phyloP scores from a whole-genome alignment of 2,888 invertebrate species.

The Myathropa florea region DNA sequence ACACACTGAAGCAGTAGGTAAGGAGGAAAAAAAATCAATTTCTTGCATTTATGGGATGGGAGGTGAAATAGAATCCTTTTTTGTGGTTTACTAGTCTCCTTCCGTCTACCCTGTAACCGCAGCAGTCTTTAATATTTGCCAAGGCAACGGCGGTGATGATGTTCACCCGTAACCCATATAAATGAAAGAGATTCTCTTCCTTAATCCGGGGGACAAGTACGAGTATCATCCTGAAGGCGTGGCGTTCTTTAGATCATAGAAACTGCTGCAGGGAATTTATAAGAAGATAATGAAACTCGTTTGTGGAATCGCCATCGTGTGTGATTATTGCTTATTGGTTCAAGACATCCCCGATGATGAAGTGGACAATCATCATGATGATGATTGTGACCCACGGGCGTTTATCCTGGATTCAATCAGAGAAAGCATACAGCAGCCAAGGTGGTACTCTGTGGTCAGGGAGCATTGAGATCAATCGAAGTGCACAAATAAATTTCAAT shows the following conservation, averaged over 20 bases:
- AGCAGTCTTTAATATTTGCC: conserved; percentile 44
- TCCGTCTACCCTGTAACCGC: neutral
- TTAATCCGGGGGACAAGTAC: conserved; percentile 28
- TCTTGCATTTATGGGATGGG: conserved; percentile 54
- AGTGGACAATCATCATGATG: neutral
- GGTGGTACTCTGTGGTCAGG: conserved; percentile 5
- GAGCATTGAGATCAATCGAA: neutral
- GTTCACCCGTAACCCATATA: conserved; percentile 63
- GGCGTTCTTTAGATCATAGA: neutral
- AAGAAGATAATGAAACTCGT: conserved; percentile 52
- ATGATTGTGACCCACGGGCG: conserved; percentile 18
- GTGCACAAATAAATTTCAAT: too few species aligned
- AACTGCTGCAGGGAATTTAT: conserved; percentile 6
- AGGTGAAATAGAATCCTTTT: conserved; percentile 44
- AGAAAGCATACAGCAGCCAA: neutral
- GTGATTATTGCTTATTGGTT: conserved; percentile 48
- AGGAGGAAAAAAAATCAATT: conserved; percentile 53
- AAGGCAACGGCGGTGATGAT: conserved; percentile 33
- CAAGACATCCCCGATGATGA: conserved; percentile 32
- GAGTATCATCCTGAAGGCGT: conserved; percentile 43
- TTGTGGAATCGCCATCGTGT: conserved; percentile 36
- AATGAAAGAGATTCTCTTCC: conserved; percentile 35
- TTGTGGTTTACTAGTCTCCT: conserved; percentile 34
- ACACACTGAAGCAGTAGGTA: conserved; percentile 21
- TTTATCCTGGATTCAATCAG: conserved; percentile 8